Conservation (phyloP, 1,140 invertebrate genomes). For the Drosophila nebulosa region DNA sequence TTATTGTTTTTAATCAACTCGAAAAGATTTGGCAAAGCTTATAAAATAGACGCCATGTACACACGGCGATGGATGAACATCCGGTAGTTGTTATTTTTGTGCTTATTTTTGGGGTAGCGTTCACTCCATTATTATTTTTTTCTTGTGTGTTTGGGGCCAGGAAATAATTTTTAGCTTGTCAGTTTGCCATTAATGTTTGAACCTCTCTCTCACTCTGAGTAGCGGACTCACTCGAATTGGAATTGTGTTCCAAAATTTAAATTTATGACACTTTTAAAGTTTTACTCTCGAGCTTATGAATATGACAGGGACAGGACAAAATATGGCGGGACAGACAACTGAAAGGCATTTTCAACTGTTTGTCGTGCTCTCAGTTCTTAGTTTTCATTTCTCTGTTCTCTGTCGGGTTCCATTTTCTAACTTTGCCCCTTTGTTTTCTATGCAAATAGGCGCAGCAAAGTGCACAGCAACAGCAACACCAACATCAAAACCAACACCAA, state of each 20-base stretch:
- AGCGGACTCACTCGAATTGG: neutral
- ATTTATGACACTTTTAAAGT: slow-evolving; percentile 54
- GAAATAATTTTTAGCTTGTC: slow-evolving; percentile 67
- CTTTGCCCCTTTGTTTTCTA: slow-evolving; percentile 55
- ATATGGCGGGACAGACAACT: slow-evolving; percentile 10
- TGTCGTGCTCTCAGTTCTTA: too few species aligned
- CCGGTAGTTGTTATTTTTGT: slow-evolving; percentile 46
- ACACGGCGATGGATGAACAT: slow-evolving; percentile 67
- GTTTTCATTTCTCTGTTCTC: slow-evolving; percentile 12
- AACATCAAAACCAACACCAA: slow-evolving; percentile 4
- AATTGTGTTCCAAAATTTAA: slow-evolving; percentile 22
- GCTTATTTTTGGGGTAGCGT: neutral
- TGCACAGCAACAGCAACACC: slow-evolving; percentile 11
- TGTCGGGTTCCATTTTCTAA: slow-evolving; percentile 25
- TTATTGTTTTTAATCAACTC: slow-evolving; percentile 80
- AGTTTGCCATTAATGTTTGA: slow-evolving; percentile 44
- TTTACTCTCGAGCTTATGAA: slow-evolving; percentile 15
- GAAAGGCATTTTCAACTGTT: slow-evolving; percentile 20
- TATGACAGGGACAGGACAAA: slow-evolving; percentile 11
- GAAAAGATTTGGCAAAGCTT: slow-evolving; percentile 74
- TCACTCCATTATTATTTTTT: neutral
- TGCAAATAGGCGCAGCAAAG: slow-evolving; percentile 33
- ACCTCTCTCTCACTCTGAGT: neutral
- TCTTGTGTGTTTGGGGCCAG: slow-evolving; percentile 43
- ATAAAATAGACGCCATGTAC: slow-evolving; percentile 71